Evolutionary conservation across 2,113 vertebrate species (phyloP), one percentile per base, ranked within the genome.

Genomic region (Gopherus flavomarginatus): DNA sequence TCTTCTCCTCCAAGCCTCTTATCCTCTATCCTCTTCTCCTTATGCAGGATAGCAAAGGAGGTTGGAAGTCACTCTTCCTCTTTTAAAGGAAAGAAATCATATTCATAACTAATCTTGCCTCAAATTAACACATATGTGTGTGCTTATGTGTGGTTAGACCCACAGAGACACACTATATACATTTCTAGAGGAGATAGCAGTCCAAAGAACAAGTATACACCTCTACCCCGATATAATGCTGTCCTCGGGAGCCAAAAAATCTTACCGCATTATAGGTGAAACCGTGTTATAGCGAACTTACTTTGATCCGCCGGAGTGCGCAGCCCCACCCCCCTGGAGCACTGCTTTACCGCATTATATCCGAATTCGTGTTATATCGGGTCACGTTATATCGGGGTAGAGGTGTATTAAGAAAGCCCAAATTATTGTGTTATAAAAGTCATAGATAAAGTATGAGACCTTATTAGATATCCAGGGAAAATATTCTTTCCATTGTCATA

Each of bases 321-420:
- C 50, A 50, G 13, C 50, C 13, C 1, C 13, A 4, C 50, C 50
- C 50, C 50, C 50, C 50, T 13, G 1, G 50, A 50, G 50, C 13
- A 50, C 50, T 50, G 13, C 50, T 50, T 50, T 50, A 50, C 13
- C 49, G 4, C 49, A 12, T 50, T 50, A 50, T 50, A 50, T 50
- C 50, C 50, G 1, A 50, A 50, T 50, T 50, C 13, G 50, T 50
- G 50, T 14, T 50, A 50, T 50, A 50, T 50, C 4, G 13, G 50
- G 50, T 50, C 1, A 4, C 1, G 13, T 50, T 50, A 50, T 50
- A 13, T 50, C 13, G 13, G 13, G 50, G 50, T 50, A 50, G 13
- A 50, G 50, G 50, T 50, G 50, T 50, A 2, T 52, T 69, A n/a
- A n/a, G n/a, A 44, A 26, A 81, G 12, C 29, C 47, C 0, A 0